A percentile compares a stretch with the other conserved stretches of the same genome.
These are phyloP conservation scores for Drosophila ogumai DNA, from an alignment of 1,140 invertebrate genomes.

Conservation along the genomic window DNA sequence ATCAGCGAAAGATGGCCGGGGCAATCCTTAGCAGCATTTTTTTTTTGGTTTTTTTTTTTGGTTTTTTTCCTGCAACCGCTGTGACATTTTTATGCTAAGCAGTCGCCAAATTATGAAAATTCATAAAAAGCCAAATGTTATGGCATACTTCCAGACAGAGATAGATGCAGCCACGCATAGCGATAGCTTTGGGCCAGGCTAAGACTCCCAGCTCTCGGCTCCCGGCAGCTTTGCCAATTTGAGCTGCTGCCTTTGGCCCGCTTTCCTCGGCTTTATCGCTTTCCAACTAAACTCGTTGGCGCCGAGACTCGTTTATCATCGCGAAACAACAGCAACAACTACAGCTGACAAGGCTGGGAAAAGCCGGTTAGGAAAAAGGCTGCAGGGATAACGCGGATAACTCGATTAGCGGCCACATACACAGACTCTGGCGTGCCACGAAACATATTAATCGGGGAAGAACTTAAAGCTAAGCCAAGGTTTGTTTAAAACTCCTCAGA, in stretches of 20 bases:
- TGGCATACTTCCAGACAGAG: constrained; percentile 63
- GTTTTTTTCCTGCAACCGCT: constrained; percentile 75
- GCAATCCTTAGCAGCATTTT: constrained; percentile 65
- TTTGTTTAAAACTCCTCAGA: too few relatives aligned
- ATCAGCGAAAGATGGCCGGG: constrained; percentile 25
- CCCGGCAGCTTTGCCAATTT: constrained; percentile 60
- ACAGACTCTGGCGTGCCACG: background rate
- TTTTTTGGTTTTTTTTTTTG: constrained; percentile 62
- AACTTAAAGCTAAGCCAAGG: background rate
- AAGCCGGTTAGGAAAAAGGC: constrained; percentile 9
- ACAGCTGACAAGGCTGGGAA: background rate
- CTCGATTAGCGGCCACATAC: constrained; percentile 14
- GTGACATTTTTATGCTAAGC: constrained; percentile 82
- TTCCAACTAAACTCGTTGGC: constrained; percentile 72
- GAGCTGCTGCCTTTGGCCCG: constrained; percentile 25
- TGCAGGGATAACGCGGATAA: background rate
- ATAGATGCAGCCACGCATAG: constrained; percentile 20
- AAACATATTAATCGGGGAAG: background rate
- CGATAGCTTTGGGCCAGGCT: background rate
- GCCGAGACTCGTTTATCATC: constrained; percentile 73
- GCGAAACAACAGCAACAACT: constrained; percentile 10
- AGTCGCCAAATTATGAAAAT: constrained; percentile 82
- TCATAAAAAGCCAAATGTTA: constrained; percentile 81
- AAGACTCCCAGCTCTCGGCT: background rate
- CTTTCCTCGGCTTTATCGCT: constrained; percentile 59